phyloP scores from a whole-genome alignment of 1,140 invertebrate species.

The Rhizoglyphus robini region DNA sequence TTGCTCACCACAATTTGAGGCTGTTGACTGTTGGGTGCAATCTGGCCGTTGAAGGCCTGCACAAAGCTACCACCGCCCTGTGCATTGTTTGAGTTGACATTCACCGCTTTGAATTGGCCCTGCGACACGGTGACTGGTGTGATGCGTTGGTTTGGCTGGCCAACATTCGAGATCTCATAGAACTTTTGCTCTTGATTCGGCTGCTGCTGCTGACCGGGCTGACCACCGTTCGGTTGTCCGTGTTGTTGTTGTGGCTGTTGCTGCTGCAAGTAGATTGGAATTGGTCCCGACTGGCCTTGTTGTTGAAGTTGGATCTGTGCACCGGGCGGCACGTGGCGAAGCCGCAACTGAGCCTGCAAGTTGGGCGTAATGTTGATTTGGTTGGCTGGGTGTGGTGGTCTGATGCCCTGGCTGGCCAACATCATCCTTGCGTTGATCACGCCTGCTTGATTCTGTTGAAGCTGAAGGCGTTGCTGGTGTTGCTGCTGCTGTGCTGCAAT shows the following conservation, averaged over 20 bases:
- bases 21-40: too few relatives aligned
- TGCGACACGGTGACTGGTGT: neutral
- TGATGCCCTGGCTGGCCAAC: neutral
- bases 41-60: neutral
- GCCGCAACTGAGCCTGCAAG: neutral
- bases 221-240: neutral
- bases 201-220: neutral
- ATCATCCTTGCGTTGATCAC: neutral
- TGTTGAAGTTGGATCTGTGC: neutral
- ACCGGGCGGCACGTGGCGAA: neutral
- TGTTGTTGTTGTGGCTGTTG: slow-evolving; percentile 5
- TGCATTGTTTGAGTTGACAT: neutral
- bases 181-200: neutral
- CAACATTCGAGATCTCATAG: neutral
- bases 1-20: too few relatives aligned
- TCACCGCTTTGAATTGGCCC: neutral
- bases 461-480: neutral
- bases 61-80: neutral
- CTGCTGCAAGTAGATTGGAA: neutral
- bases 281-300: neutral
- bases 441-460: neutral
- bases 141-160: neutral
- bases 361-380: neutral
- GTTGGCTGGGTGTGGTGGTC: slow-evolving; percentile 3
- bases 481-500: slow-evolving; percentile 2